Evolutionary conservation across 37 sponge, comb jelly and placozoan genomes (phyloP).

Genomic region (Halichondria panicea): DNA sequence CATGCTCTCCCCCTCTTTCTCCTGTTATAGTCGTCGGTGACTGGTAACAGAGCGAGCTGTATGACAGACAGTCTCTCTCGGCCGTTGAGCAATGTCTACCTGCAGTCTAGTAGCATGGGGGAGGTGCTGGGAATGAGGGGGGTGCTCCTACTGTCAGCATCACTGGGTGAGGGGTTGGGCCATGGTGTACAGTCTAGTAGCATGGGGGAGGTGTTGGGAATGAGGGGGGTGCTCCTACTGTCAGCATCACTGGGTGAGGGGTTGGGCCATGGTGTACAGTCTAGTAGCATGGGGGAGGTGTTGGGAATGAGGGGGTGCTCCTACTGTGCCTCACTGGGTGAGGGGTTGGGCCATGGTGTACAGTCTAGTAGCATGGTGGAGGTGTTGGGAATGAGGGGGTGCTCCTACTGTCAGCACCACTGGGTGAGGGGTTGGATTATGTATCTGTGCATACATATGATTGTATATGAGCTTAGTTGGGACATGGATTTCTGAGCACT

Average conservation of each 20-base stretch:
- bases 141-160: neutral
- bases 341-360: no score
- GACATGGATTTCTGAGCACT: no score
- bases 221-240: constrained; percentile 3
- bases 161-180: no score
- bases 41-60: constrained; percentile 20
- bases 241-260: no score
- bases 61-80: constrained; percentile 48
- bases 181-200: constrained; percentile 28
- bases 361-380: constrained; percentile 43
- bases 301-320: constrained; percentile 22
- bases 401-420: neutral
- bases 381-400: constrained; percentile 36
- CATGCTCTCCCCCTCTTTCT: neutral
- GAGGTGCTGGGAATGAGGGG: constrained; percentile 45
- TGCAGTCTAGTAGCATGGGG: constrained; percentile 42
- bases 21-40: constrained; percentile 23
- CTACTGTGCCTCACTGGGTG: neutral
- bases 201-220: constrained; percentile 53
- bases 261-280: no score
- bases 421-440: no score
- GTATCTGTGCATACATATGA: no score
- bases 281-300: constrained; percentile 48
- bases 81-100: constrained; percentile 21
- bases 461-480: no score